Percentiles rank a stretch among this genome's conserved stretches.
These are phyloP conservation scores for Suillia variegata DNA, from an alignment of 2,888 invertebrate species.

Conservation along the genomic window DNA sequence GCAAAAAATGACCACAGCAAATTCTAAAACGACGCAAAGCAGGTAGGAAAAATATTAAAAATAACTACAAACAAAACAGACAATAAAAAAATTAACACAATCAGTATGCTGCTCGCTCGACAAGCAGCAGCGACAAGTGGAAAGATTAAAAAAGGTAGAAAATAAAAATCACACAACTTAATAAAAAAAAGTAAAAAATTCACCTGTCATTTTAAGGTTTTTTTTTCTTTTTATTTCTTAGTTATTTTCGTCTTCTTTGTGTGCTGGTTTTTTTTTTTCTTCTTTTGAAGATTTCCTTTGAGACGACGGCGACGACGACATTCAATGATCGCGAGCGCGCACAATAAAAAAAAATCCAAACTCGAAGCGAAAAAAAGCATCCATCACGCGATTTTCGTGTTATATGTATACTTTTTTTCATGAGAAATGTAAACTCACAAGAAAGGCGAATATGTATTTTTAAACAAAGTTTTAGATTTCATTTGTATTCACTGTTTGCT, in stretches of 20 bases:
- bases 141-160: background rate
- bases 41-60: background rate
- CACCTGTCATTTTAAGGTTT: constrained; percentile 1
- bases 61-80: background rate
- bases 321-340: no score
- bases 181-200: background rate
- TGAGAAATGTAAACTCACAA: background rate
- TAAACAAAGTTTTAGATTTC: no score
- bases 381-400: background rate
- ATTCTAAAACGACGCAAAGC: no score
- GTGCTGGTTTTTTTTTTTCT: background rate
- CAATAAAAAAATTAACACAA: background rate
- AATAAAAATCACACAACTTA: background rate
- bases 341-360: no score
- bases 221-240: background rate
- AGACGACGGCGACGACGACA: no score
- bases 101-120: background rate
- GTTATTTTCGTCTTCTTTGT: background rate
- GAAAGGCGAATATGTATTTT: no score
- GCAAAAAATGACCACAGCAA: no score
- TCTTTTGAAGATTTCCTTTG: background rate
- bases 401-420: no score
- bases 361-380: no score
- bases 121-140: background rate
- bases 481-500: no score